Evolutionary conservation across 2,797 vertebrate species (phyloP).

Genomic region (Myotis pilosus): DNA sequence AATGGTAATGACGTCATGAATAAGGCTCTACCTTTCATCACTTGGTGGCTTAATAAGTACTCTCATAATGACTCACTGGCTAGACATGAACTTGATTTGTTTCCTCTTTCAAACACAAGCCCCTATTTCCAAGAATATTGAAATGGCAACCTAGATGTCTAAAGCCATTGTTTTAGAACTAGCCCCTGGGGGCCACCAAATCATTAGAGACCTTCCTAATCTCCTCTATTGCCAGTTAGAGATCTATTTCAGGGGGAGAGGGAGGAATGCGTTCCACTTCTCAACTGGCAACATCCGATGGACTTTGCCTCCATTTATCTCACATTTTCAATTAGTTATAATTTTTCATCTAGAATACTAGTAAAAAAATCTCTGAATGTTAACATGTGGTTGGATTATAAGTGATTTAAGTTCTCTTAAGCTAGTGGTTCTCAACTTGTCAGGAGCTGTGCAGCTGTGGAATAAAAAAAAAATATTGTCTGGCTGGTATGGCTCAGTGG

Average conservation of each 20-base stretch:
- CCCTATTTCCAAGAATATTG: not conserved
- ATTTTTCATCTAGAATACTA: not conserved
- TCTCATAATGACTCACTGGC: not conserved
- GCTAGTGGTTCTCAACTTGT: not conserved
- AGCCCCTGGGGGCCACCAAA: not conserved
- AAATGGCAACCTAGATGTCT: not conserved
- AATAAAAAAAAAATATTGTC: not conserved
- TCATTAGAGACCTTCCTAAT: not conserved
- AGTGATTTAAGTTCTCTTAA: not conserved
- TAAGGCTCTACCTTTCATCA: not conserved
- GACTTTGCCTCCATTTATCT: not conserved
- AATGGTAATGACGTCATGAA: not conserved
- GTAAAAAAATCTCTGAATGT: not conserved
- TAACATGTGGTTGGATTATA: not conserved
- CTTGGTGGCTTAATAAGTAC: not conserved
- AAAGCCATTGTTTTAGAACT: not conserved
- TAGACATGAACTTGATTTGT: not conserved
- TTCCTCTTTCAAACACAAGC: not conserved
- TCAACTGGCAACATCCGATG: not conserved
- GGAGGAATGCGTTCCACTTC: not conserved
- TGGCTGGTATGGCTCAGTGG: no score
- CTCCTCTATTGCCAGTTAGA: not conserved
- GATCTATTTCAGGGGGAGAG: not conserved
- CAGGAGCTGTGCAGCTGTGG: not conserved
- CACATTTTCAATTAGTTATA: not conserved